These are phyloP conservation scores for Arrhopalites spinosus DNA, from an alignment of 2,888 invertebrate genomes.

Conservation along the genomic window DNA sequence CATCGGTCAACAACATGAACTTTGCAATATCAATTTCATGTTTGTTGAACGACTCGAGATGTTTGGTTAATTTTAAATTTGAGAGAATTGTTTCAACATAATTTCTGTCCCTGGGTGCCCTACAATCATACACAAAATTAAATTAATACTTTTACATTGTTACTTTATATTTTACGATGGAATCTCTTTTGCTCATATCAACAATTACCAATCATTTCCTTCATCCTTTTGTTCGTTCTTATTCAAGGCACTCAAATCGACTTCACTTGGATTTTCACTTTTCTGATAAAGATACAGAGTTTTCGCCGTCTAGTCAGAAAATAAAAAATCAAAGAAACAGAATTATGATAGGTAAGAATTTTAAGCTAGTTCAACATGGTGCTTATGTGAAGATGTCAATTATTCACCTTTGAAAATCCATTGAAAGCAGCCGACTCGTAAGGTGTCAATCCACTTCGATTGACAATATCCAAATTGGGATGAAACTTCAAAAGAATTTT, in stretches of 20 bases:
- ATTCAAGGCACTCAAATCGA: constrained; percentile 8
- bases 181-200: not conserved
- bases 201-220: not conserved
- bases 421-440: constrained; percentile 39
- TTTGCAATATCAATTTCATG: constrained; percentile 35
- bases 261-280: not conserved
- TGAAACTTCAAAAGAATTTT: constrained; percentile 13
- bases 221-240: not conserved
- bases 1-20: constrained; percentile 41
- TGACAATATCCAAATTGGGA: constrained; percentile 14
- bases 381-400: too few species aligned
- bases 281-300: not conserved
- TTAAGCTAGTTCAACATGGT: not conserved
- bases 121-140: not conserved
- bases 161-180: not conserved
- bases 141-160: not conserved
- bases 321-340: not conserved
- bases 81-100: constrained; percentile 34
- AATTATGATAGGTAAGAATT: not conserved
- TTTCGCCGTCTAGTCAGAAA: constrained; percentile 13
- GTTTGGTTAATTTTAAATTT: constrained; percentile 32
- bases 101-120: not conserved
- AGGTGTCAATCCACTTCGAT: constrained; percentile 26
- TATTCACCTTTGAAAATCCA: constrained; percentile 24
- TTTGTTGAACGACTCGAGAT: constrained; percentile 36